These are phyloP conservation scores for Megaceryle torquata DNA, from an alignment of 2,113 vertebrate genomes.

Conservation along the genomic window DNA sequence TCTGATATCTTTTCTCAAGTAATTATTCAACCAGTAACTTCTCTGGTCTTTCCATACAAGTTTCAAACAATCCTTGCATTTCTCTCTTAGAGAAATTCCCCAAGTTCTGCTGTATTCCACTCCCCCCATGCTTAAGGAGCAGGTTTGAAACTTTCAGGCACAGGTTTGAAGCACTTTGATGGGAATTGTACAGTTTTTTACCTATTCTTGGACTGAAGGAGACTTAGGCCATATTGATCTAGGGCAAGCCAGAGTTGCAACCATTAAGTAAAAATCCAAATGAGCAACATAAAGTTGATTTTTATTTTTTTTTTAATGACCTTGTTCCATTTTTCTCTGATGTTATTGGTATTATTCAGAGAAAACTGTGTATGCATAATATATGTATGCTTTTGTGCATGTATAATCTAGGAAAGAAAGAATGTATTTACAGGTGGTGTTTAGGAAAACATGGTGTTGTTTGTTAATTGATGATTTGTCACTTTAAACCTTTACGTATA, in stretches of 20 bases:
- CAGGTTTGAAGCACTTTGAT: background rate
- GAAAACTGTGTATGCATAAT: background rate
- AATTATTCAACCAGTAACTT: background rate
- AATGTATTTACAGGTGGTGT: background rate
- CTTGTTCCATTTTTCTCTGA: background rate
- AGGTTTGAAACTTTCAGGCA: background rate
- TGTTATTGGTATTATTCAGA: background rate
- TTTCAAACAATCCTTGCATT: background rate
- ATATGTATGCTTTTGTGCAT: background rate
- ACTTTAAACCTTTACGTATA: slow-evolving; percentile 20
- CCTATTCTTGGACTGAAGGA: background rate
- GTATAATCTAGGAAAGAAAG: background rate
- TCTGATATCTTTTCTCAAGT: background rate
- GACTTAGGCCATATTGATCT: background rate
- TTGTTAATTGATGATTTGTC: background rate
- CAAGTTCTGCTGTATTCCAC: background rate
- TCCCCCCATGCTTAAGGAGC: background rate
- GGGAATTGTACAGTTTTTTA: background rate
- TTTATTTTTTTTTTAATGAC: background rate
- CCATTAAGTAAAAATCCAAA: background rate
- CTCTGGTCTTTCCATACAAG: background rate
- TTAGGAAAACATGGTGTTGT: background rate
- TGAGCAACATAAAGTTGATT: background rate
- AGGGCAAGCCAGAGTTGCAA: background rate
- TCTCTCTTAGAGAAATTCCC: background rate